A percentile compares a stretch with the other conserved stretches of the same genome.
Evolutionary conservation across 1,140 invertebrate species (phyloP).

Genomic region (Drosophila kepulauana): DNA sequence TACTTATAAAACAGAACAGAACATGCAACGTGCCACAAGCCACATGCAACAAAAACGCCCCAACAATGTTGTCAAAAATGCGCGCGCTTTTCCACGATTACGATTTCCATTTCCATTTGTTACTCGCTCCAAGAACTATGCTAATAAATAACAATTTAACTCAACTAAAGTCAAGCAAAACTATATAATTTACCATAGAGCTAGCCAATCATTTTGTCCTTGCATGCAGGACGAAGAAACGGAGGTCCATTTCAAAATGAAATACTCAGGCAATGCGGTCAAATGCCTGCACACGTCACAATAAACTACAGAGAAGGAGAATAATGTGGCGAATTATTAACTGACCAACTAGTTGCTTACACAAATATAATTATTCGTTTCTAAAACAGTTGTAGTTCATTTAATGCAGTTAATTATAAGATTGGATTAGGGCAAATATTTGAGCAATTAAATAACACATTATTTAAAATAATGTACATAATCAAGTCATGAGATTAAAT

Average conservation of each 20-base stretch:
- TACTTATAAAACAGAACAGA: conserved; percentile 33
- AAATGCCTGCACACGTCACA: conserved; percentile 1
- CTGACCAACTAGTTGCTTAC: not conserved
- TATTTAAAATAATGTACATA: too few relatives aligned
- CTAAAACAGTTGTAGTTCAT: not conserved
- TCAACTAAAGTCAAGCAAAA: conserved; percentile 68
- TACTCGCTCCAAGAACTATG: conserved; percentile 7
- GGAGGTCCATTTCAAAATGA: conserved; percentile 39
- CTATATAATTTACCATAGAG: conserved; percentile 65
- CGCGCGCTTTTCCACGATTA: conserved; percentile 15
- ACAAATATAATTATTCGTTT: not conserved
- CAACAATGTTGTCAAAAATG: conserved; percentile 67
- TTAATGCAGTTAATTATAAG: not conserved
- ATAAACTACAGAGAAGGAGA: not conserved
- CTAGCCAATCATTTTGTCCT: conserved; percentile 53
- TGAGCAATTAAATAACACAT: too few relatives aligned
- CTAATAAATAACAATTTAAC: conserved; percentile 73
- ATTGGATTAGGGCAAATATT: too few relatives aligned
- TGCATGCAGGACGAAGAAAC: conserved; percentile 49
- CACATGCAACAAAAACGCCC: conserved; percentile 21
- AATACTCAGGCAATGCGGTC: conserved; percentile 30
- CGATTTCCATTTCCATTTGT: conserved; percentile 33
- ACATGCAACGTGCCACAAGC: not conserved
- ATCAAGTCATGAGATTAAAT: too few relatives aligned
- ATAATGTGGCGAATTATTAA: not conserved